Percentiles rank a stretch among this genome's conserved stretches.
phyloP scores from a whole-genome alignment of 2,113 vertebrate species.

The Dicaeum eximium region DNA sequence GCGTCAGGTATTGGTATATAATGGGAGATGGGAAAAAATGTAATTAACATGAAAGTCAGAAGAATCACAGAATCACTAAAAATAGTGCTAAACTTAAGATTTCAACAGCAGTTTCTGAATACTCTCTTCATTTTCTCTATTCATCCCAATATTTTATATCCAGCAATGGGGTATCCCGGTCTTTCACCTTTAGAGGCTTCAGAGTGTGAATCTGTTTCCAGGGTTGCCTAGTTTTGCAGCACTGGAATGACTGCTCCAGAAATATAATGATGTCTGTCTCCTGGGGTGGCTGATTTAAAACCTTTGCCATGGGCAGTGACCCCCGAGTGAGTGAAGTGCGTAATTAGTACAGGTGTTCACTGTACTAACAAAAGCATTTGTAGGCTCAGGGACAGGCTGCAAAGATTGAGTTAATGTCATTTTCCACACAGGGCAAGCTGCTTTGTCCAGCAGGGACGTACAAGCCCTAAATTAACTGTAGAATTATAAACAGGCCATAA shows the following conservation, averaged over 20 bases:
- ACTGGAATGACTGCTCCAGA: neutral
- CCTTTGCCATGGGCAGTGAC: conserved; percentile 52
- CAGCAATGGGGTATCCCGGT: neutral
- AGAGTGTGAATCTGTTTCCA: neutral
- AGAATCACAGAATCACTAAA: neutral
- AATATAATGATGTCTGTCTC: conserved; percentile 23
- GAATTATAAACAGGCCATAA: conserved; percentile 39
- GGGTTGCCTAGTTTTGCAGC: neutral
- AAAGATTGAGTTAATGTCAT: conserved; percentile 50
- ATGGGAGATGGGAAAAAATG: neutral
- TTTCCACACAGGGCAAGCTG: conserved; percentile 46
- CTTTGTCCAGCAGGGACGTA: conserved; percentile 39
- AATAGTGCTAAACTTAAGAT: neutral
- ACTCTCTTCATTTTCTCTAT: neutral
- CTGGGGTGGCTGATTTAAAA: conserved; percentile 58
- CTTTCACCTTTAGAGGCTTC: neutral
- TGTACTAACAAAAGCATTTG: conserved; percentile 44
- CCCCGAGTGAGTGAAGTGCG: conserved; percentile 16
- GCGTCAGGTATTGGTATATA: neutral
- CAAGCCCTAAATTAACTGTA: conserved; percentile 44
- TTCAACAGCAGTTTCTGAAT: neutral
- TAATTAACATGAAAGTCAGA: neutral
- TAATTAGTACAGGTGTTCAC: conserved; percentile 65
- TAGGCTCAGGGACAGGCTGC: conserved; percentile 4
- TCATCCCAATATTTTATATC: neutral